Evolutionary conservation across 2,113 vertebrate species (phyloP), one percentile per base, ranked within the genome.

Genomic region (Cathartes aura): DNA sequence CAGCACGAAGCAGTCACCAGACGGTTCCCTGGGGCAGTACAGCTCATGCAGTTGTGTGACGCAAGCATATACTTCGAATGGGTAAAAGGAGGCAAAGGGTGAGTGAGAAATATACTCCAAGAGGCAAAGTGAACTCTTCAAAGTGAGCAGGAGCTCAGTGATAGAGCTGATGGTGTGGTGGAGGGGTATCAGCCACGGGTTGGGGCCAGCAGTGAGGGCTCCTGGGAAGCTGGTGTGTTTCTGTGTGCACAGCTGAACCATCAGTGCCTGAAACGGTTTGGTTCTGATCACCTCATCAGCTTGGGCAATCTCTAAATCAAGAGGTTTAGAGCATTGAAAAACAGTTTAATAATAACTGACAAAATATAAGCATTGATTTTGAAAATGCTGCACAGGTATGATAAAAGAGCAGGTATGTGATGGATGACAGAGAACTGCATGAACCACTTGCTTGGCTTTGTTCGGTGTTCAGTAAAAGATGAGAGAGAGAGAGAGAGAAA

Each of bases 191-290:
- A 50, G 66, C 26, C n/a, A 6, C 19, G 7, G 55, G 16, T 48
- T 73, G 53, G 36, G 22, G 23, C 36, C 1, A 3, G 55, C 1
- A 8, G 24, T 7, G 3, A 64, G 56, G 24, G 29, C 27, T 66
- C 19, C 22, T 0, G 1, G 53, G 47, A 73, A 24, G 27, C 47
- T 32, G 19, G 11, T 3, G 6, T 9, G 23, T 30, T 63, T 36
- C 68, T 45, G 43, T 7, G 16, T 1, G 7, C 5, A 4, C 0
- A 5, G 62, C 59, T 56, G 73, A 87, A 22, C 23, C 36, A 47
- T 17, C 34, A 29, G 30, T 36, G 36, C 63, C 62, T 60, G 50
- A 38, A 83, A 45, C 0, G 1, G 11, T 68, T 74, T 48, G 9
- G 21, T 84, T 81, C 89, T 48, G 52, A 42, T 68, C 56, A 91